These are phyloP conservation scores for Engraulis encrasicolus DNA, from an alignment of 2,113 vertebrate species.

Conservation along the genomic window DNA sequence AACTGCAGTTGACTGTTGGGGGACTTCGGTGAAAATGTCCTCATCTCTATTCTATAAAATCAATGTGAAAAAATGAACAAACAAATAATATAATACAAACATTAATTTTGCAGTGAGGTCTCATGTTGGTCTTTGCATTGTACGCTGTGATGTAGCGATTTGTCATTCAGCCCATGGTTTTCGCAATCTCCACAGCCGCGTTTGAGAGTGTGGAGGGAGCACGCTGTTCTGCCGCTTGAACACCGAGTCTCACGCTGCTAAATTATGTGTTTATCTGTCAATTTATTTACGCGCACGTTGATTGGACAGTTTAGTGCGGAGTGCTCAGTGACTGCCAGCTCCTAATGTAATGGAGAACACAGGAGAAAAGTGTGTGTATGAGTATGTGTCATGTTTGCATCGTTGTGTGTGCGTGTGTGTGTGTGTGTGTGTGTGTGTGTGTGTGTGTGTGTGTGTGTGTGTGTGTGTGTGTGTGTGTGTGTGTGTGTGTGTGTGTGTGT, in stretches of 20 bases:
- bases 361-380: slow-evolving; percentile 8
- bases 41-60: background rate
- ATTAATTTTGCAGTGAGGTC: background rate
- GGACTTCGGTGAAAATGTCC: background rate
- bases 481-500: slow-evolving; percentile 20
- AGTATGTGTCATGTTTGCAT: background rate
- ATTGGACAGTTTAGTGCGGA: slow-evolving; percentile 8
- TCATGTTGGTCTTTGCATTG: background rate
- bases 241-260: slow-evolving; percentile 5
- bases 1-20: background rate
- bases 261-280: slow-evolving; percentile 22
- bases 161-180: background rate
- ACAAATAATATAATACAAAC: background rate
- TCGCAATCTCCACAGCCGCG: background rate
- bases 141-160: background rate
- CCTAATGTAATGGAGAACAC: slow-evolving; percentile 32
- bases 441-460: slow-evolving; percentile 4
- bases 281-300: slow-evolving; percentile 3
- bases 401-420: background rate
- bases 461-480: background rate
- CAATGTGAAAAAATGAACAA: background rate
- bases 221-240: background rate
- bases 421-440: background rate
- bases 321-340: slow-evolving; percentile 26
- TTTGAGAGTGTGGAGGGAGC: background rate